Conservation (phyloP, 1,140 invertebrate genomes). For the Drosophila santomea region DNA sequence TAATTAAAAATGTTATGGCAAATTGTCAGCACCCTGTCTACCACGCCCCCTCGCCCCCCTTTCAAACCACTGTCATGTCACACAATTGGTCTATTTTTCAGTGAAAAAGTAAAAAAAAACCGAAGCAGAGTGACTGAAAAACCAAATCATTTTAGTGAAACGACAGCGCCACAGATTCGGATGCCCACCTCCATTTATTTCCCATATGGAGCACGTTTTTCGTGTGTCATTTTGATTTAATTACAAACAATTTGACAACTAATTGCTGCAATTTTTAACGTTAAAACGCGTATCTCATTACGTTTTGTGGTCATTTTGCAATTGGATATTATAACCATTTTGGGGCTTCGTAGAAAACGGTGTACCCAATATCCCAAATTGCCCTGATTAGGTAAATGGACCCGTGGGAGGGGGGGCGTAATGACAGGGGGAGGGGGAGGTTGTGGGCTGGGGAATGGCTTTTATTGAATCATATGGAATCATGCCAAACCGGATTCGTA, state of each 20-base stretch:
- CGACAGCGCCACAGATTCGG: slow-evolving; percentile 51
- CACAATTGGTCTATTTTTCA: slow-evolving; percentile 75
- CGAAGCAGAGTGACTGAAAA: slow-evolving; percentile 29
- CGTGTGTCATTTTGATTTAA: slow-evolving; percentile 81
- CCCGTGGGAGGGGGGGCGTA: background rate
- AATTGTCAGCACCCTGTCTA: slow-evolving; percentile 75
- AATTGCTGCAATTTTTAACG: slow-evolving; percentile 79
- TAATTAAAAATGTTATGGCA: slow-evolving; percentile 82
- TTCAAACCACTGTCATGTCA: slow-evolving; percentile 49
- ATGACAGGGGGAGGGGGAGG: background rate
- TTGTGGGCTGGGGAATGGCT: slow-evolving; percentile 20
- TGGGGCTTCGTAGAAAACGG: slow-evolving; percentile 48
- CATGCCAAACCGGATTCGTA: slow-evolving; percentile 80
- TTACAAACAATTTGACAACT: slow-evolving; percentile 83
- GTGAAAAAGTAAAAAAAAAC: slow-evolving; percentile 48
- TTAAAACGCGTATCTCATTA: slow-evolving; percentile 76
- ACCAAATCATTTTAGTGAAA: slow-evolving; percentile 75
- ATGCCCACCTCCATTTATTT: background rate
- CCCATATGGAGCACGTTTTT: slow-evolving; percentile 30
- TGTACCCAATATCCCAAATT: slow-evolving; percentile 59
- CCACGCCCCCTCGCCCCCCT: background rate
- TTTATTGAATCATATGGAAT: slow-evolving; percentile 64
- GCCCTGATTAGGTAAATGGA: slow-evolving; percentile 16
- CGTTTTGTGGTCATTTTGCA: slow-evolving; percentile 77
- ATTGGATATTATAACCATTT: slow-evolving; percentile 65